phyloP scores from a whole-genome alignment of 2,113 vertebrate species.

The Raja brachyura region DNA sequence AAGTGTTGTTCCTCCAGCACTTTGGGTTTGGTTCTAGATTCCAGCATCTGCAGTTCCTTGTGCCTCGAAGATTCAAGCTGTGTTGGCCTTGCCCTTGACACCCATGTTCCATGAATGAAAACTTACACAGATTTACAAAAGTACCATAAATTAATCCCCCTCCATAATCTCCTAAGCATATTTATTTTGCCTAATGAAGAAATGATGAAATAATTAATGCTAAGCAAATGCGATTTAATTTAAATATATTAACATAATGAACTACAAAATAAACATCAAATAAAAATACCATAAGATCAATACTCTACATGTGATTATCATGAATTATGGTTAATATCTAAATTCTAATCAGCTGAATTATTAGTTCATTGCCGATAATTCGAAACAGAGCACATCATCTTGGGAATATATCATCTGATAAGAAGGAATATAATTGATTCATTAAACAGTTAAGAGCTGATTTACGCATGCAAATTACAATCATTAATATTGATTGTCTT shows the following conservation, averaged over 20 bases:
- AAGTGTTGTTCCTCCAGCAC: no score
- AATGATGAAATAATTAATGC: conserved; percentile 19
- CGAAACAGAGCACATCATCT: neutral
- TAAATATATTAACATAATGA: conserved; percentile 8
- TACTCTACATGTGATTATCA: neutral
- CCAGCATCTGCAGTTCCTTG: no score
- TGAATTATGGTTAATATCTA: neutral
- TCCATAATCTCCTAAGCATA: neutral
- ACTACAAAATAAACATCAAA: neutral
- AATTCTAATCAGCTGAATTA: neutral
- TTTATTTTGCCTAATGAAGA: neutral
- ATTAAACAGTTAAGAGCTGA: neutral
- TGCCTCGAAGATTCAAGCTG: neutral
- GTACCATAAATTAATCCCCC: neutral
- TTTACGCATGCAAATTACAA: neutral
- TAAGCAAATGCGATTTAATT: neutral
- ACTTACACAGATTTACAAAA: neutral
- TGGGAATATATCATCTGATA: neutral
- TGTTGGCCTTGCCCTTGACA: neutral
- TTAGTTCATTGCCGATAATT: neutral
- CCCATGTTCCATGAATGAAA: neutral
- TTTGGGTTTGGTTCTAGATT: no score
- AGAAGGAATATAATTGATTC: neutral
- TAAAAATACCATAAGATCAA: neutral
- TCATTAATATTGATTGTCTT: neutral